Percentiles rank a stretch among this genome's conserved stretches.
These are phyloP conservation scores for Mesorhabditis sp. DNA, from an alignment of 2,888 invertebrate genomes.

Conservation along the genomic window DNA sequence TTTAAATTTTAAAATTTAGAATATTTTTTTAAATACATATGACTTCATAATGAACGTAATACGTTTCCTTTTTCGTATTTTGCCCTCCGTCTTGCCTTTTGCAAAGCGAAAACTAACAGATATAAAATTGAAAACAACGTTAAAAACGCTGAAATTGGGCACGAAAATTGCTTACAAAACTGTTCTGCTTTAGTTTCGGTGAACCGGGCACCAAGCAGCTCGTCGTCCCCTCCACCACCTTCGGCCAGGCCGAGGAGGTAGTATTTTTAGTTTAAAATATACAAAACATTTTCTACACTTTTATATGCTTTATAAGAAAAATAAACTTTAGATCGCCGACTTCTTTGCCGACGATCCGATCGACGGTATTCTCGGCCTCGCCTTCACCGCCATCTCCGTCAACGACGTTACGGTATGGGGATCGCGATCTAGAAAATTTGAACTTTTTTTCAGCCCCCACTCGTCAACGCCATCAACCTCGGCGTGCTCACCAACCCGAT, in stretches of 20 bases:
- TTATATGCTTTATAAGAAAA: background rate
- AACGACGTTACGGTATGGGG: conserved; percentile 52
- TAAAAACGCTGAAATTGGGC: no score
- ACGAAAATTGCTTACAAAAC: background rate
- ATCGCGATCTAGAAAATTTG: no score
- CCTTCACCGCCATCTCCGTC: conserved; percentile 60
- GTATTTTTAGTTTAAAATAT: background rate
- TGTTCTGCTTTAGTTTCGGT: background rate
- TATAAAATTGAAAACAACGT: no score
- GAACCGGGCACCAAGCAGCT: conserved; percentile 31
- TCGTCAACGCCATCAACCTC: background rate
- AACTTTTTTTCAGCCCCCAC: background rate
- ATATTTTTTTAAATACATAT: no score
- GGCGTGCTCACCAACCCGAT: background rate
- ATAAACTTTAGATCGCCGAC: conserved; percentile 56
- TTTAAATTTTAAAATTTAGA: no score
- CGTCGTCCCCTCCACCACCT: conserved; percentile 60
- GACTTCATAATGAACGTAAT: no score
- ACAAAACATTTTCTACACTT: background rate
- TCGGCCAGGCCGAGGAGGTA: conserved; percentile 60
- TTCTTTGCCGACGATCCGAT: conserved; percentile 60
- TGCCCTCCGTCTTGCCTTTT: no score
- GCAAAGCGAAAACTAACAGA: no score
- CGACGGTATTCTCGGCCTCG: conserved; percentile 57
- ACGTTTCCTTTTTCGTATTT: no score